These are phyloP conservation scores for Nannobrachium achirus DNA, from an alignment of 2,113 vertebrate species.

Conservation along the genomic window DNA sequence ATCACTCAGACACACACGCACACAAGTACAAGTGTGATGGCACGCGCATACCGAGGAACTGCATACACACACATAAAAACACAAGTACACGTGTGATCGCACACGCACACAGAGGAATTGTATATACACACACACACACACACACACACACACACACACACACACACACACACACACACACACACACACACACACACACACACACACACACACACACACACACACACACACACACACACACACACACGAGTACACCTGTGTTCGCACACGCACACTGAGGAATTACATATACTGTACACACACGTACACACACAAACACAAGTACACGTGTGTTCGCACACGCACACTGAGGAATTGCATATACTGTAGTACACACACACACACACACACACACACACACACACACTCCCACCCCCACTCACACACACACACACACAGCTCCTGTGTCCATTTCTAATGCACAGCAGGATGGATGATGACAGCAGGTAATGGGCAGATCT, in stretches of 20 bases:
- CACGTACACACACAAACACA: background rate
- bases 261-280: background rate
- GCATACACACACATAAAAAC: slow-evolving; percentile 1
- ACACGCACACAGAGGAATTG: slow-evolving; percentile 9
- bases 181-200: background rate
- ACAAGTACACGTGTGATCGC: no score
- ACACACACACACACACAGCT: background rate
- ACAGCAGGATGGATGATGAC: slow-evolving; percentile 15
- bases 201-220: background rate
- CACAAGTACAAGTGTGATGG: no score
- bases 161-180: background rate
- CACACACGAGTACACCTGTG: no score
- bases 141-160: background rate
- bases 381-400: slow-evolving; percentile 14
- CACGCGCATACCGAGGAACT: slow-evolving; percentile 7
- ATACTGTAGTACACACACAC: background rate
- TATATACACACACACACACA: slow-evolving; percentile 2
- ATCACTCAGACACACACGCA: slow-evolving; percentile 14
- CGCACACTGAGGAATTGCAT: no score
- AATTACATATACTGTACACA: slow-evolving; percentile 17
- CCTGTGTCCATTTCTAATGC: slow-evolving; percentile 27
- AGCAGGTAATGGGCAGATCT: slow-evolving; percentile 39
- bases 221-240: background rate
- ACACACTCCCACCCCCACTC: background rate
- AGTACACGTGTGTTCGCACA: slow-evolving; percentile 23